phyloP scores from a whole-genome alignment of 2,113 vertebrate species.

The Leucoraja erinaceus region DNA sequence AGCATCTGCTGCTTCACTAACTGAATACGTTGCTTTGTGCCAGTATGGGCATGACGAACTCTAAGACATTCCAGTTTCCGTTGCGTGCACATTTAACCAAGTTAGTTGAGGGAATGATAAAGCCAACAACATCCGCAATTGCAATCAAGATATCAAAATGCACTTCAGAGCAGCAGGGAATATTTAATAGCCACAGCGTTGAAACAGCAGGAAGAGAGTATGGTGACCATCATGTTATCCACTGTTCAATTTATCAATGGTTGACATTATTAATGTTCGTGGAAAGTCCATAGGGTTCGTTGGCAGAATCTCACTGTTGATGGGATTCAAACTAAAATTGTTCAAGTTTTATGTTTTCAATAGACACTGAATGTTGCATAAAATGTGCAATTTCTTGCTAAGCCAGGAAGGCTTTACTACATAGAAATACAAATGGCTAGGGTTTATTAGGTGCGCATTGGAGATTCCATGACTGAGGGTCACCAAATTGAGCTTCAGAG shows the following conservation, averaged over 20 bases:
- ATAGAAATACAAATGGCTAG: neutral
- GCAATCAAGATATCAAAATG: neutral
- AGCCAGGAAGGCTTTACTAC: neutral
- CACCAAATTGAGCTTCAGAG: neutral
- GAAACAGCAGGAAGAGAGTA: no score
- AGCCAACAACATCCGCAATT: neutral
- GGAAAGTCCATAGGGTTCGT: neutral
- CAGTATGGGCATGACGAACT: neutral
- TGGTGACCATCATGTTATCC: neutral
- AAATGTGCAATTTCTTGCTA: neutral
- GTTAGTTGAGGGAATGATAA: neutral
- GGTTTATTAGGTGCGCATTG: neutral
- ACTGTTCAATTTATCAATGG: neutral
- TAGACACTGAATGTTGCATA: neutral
- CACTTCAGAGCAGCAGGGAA: neutral
- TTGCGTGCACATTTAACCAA: constrained; percentile 1
- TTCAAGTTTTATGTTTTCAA: neutral
- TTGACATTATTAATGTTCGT: neutral
- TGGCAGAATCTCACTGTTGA: neutral
- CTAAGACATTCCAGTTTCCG: neutral
- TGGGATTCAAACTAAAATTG: neutral
- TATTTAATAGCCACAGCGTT: neutral
- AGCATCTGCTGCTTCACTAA: neutral
- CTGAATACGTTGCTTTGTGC: neutral
- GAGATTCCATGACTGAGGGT: neutral